Percentiles rank a stretch among this genome's conserved stretches.
phyloP scores from a whole-genome alignment of 2,888 invertebrate genomes.

The Gandaritis pyraliata region DNA sequence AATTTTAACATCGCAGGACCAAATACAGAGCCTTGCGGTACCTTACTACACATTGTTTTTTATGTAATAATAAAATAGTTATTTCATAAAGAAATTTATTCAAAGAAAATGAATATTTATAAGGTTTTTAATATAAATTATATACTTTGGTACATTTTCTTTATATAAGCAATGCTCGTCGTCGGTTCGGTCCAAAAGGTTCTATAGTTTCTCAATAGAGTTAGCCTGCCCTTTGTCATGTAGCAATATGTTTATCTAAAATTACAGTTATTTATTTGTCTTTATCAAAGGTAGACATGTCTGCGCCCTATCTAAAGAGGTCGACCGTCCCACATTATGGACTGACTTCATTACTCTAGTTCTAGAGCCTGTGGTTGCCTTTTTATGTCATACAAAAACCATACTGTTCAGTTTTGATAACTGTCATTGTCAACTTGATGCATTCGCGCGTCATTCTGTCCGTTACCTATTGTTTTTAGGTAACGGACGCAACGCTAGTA shows the following conservation, averaged over 20 bases:
- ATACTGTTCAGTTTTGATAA: neutral
- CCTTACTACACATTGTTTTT: conserved; percentile 8
- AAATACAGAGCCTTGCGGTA: conserved; percentile 15
- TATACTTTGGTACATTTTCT: neutral
- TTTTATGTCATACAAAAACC: conserved; percentile 10
- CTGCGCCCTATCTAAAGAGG: conserved; percentile 38
- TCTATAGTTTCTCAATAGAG: conserved; percentile 4
- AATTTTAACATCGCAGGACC: conserved; percentile 9
- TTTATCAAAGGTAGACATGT: conserved; percentile 39
- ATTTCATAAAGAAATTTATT: too few relatives aligned
- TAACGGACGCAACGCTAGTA: too few relatives aligned
- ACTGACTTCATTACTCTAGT: conserved; percentile 24
- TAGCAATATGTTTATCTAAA: conserved; percentile 22
- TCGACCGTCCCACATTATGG: conserved; percentile 25
- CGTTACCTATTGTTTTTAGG: too few relatives aligned
- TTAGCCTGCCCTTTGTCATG: conserved; percentile 11
- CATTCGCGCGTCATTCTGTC: too few relatives aligned
- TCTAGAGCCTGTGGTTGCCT: conserved; percentile 4
- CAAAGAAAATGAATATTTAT: too few relatives aligned
- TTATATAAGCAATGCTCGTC: neutral
- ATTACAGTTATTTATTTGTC: conserved; percentile 30
- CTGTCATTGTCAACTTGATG: too few relatives aligned
- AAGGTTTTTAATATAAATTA: too few relatives aligned
- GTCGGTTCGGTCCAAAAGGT: conserved; percentile 4
- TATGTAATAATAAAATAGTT: too few relatives aligned